These are phyloP conservation scores for Antechinus flavipes DNA, from an alignment of 2,113 vertebrate species.

Conservation along the genomic window DNA sequence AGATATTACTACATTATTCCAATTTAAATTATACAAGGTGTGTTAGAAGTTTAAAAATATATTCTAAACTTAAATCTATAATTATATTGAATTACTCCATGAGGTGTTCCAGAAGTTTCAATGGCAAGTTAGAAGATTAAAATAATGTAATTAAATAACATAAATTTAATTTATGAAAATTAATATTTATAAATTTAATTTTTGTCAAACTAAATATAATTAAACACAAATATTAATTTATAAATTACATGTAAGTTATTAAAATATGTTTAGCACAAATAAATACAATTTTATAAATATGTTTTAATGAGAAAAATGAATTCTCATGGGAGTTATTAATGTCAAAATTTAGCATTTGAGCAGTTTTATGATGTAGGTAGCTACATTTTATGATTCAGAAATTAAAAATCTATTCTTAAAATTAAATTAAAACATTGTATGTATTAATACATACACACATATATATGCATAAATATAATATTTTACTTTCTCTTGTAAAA, in stretches of 20 bases:
- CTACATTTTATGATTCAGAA: constrained; percentile 57
- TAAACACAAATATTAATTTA: background rate
- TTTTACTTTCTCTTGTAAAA: constrained; percentile 42
- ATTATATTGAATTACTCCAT: background rate
- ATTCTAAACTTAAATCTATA: background rate
- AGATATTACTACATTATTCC: constrained; percentile 3
- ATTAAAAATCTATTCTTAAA: constrained; percentile 58
- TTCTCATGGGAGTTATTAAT: constrained; percentile 11
- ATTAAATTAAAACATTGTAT: no score
- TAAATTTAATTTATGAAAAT: background rate
- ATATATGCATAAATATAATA: background rate
- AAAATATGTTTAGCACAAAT: background rate
- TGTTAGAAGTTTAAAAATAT: background rate
- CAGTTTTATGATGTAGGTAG: constrained; percentile 31
- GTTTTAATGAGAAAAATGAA: constrained; percentile 42
- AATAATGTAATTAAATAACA: background rate
- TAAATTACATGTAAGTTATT: background rate
- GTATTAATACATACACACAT: no score
- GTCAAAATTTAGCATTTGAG: background rate
- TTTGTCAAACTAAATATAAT: background rate
- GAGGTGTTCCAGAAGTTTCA: background rate
- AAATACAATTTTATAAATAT: background rate
- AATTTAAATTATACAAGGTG: background rate
- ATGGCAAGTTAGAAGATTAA: background rate
- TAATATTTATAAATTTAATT: background rate